Percentiles rank a stretch among this genome's conserved stretches.
Evolutionary conservation across 2,113 vertebrate genomes (phyloP).

Genomic region (Phoxinus phoxinus): DNA sequence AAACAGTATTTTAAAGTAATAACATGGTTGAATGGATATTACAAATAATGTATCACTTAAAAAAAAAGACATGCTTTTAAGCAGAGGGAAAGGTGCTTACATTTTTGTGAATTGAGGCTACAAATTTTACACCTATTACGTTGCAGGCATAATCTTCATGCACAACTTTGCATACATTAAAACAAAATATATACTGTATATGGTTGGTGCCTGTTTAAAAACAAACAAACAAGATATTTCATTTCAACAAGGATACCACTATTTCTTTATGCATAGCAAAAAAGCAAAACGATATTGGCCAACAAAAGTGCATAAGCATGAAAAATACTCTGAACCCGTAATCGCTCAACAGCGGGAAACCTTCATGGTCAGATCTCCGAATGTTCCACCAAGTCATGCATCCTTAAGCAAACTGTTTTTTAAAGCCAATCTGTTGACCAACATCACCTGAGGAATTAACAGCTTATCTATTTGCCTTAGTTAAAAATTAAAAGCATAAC

Average conservation of each 20-base stretch:
- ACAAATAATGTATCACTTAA: background rate
- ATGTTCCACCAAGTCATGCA: background rate
- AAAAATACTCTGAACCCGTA: conserved; percentile 38
- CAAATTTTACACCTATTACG: conserved; percentile 27
- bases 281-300: background rate
- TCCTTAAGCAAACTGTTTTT: background rate
- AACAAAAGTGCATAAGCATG: conserved; percentile 39
- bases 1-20: background rate
- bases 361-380: background rate
- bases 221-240: background rate
- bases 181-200: conserved; percentile 29
- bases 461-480: background rate
- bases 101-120: conserved; percentile 13
- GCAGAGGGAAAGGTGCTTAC: conserved; percentile 24
- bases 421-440: conserved; percentile 26
- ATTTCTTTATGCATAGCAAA: conserved; percentile 14
- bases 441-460: conserved; percentile 25
- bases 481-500: background rate
- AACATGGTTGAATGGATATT: background rate
- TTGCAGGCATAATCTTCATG: conserved; percentile 68
- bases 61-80: background rate
- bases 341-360: background rate
- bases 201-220: conserved; percentile 42
- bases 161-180: conserved; percentile 54
- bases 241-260: conserved; percentile 26